Conservation (phyloP, 2,888 invertebrate species). For the Norana najaformis region DNA sequence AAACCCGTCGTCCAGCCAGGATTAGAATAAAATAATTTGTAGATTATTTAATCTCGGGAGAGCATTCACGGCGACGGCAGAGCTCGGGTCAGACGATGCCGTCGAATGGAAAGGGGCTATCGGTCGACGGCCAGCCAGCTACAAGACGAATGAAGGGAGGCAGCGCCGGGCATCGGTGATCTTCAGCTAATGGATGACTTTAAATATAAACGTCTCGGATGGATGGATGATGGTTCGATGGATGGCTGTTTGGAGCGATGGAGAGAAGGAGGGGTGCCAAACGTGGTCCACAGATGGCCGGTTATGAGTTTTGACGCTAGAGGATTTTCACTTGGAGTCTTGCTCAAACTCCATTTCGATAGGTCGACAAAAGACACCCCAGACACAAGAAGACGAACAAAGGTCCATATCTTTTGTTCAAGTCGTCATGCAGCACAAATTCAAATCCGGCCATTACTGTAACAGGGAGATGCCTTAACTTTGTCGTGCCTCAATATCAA, state of each 20-base stretch:
- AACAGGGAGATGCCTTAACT: too few relatives aligned
- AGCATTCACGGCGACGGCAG: slow-evolving; percentile 16
- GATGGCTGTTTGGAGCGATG: too few relatives aligned
- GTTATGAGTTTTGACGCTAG: not conserved
- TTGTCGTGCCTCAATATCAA: too few relatives aligned
- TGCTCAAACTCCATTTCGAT: slow-evolving; percentile 15
- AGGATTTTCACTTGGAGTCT: not conserved
- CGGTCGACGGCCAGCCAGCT: not conserved
- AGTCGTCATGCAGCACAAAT: too few relatives aligned
- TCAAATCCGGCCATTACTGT: too few relatives aligned
- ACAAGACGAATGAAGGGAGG: not conserved
- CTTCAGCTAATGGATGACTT: slow-evolving; percentile 22
- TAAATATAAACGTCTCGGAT: slow-evolving; percentile 6
- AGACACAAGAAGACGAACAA: not conserved
- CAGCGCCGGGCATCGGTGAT: not conserved
- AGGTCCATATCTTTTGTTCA: too few relatives aligned
- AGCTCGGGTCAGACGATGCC: not conserved
- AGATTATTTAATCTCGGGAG: slow-evolving; percentile 25
- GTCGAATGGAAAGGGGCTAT: slow-evolving; percentile 23
- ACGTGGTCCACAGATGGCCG: slow-evolving; percentile 17
- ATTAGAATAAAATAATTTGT: slow-evolving; percentile 25
- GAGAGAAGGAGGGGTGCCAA: not conserved
- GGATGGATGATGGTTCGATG: too few relatives aligned
- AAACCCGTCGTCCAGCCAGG: not conserved
- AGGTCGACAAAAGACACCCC: not conserved